These are phyloP conservation scores for Sisor rabdophorus DNA, from an alignment of 2,113 vertebrate genomes.

Conservation along the genomic window DNA sequence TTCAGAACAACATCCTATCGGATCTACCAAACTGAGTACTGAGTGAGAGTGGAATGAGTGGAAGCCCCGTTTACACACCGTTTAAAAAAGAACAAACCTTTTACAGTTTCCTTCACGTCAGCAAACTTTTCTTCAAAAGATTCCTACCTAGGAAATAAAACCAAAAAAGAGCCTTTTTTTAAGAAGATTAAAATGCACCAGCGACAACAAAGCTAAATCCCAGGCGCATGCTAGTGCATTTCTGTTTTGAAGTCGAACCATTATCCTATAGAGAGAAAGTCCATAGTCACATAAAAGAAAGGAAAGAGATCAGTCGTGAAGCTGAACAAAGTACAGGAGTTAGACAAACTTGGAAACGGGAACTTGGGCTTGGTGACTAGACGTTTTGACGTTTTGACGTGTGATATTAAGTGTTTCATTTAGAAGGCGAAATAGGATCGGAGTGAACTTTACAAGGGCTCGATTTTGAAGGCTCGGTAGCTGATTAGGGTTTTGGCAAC, in stretches of 20 bases:
- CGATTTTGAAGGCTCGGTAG: too few species aligned
- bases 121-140: conserved; percentile 15
- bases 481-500: too few species aligned
- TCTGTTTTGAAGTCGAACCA: background rate
- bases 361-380: too few species aligned
- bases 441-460: too few species aligned
- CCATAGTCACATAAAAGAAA: conserved; percentile 5
- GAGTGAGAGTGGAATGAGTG: too few species aligned
- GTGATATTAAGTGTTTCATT: background rate
- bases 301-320: background rate
- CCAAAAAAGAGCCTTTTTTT: background rate
- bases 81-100: background rate
- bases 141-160: conserved; percentile 11
- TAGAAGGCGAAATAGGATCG: background rate
- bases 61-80: background rate
- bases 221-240: background rate
- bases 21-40: too few species aligned
- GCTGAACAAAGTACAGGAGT: background rate
- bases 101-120: conserved; percentile 31
- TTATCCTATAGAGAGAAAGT: conserved; percentile 26
- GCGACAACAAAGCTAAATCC: conserved; percentile 26
- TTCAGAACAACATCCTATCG: too few species aligned
- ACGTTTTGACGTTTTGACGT: background rate
- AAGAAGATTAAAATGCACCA: conserved; percentile 26
- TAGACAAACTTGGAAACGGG: background rate